A percentile compares a stretch with the other conserved stretches of the same genome.
Evolutionary conservation across 2,888 invertebrate species (phyloP).

Genomic region (Callimorpha dominula): DNA sequence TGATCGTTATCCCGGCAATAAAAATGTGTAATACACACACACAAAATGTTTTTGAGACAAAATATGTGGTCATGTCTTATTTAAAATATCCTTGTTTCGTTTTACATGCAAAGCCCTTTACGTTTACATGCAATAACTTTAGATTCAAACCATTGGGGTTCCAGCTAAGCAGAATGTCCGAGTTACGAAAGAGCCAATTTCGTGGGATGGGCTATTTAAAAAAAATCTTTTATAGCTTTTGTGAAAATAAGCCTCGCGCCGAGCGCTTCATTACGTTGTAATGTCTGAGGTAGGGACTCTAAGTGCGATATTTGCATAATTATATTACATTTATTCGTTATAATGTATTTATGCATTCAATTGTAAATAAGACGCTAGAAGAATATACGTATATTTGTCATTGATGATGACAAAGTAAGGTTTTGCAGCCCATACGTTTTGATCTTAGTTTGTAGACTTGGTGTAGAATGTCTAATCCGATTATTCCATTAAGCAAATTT

Average conservation of each 20-base stretch:
- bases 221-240: conserved; percentile 48
- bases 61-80: not conserved
- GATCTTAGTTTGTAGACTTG: too few relatives aligned
- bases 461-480: too few relatives aligned
- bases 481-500: too few relatives aligned
- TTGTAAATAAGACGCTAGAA: conserved; percentile 28
- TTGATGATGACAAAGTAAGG: not conserved
- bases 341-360: conserved; percentile 21
- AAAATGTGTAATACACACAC: not conserved
- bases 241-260: conserved; percentile 50
- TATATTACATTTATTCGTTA: conserved; percentile 37
- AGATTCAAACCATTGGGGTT: conserved; percentile 36
- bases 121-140: conserved; percentile 50
- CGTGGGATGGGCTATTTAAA: conserved; percentile 55
- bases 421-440: too few relatives aligned
- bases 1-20: not conserved
- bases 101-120: conserved; percentile 38
- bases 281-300: conserved; percentile 38
- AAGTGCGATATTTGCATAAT: conserved; percentile 53
- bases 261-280: conserved; percentile 43
- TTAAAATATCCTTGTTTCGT: conserved; percentile 24
- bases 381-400: not conserved
- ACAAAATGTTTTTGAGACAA: not conserved
- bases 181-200: conserved; percentile 66
- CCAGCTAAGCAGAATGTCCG: conserved; percentile 55